Percentiles rank a stretch among this genome's conserved stretches.
Evolutionary conservation across 2,888 invertebrate species (phyloP).

Genomic region (Nemotelus pantherinus): DNA sequence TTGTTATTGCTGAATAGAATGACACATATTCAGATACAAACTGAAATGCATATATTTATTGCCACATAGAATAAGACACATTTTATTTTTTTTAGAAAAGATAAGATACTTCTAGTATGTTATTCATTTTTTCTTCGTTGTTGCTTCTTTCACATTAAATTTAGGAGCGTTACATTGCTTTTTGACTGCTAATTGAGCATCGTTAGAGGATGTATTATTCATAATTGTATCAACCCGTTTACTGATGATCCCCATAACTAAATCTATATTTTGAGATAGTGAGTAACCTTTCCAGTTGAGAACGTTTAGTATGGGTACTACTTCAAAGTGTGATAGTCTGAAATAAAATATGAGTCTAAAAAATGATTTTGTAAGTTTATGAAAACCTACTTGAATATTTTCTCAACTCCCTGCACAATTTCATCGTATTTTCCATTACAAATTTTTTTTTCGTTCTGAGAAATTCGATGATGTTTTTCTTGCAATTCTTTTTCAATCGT

Average conservation of each 20-base stretch:
- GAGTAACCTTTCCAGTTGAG: constrained; percentile 78
- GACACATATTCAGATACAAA: too few relatives aligned
- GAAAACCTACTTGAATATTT: constrained; percentile 61
- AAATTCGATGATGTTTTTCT: constrained; percentile 56
- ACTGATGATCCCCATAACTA: constrained; percentile 85
- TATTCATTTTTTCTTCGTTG: constrained; percentile 54
- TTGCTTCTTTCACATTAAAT: constrained; percentile 63
- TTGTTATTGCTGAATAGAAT: too few relatives aligned
- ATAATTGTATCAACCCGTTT: constrained; percentile 68
- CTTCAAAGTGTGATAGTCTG: constrained; percentile 76
- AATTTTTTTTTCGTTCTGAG: constrained; percentile 56
- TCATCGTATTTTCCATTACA: constrained; percentile 61
- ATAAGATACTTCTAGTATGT: neutral
- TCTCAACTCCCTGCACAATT: constrained; percentile 58
- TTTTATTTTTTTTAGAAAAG: too few relatives aligned
- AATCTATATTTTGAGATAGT: constrained; percentile 78
- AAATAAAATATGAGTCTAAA: constrained; percentile 56
- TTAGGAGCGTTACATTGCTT: constrained; percentile 62
- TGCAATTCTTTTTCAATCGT: constrained; percentile 52
- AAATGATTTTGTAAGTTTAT: neutral
- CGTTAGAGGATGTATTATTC: constrained; percentile 59
- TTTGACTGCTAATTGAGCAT: constrained; percentile 61
- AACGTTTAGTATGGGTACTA: constrained; percentile 76
- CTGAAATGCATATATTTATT: too few relatives aligned
- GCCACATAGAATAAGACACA: too few relatives aligned